These are phyloP conservation scores for Coracopsis vasa DNA, from an alignment of 2,113 vertebrate species.

Conservation along the genomic window DNA sequence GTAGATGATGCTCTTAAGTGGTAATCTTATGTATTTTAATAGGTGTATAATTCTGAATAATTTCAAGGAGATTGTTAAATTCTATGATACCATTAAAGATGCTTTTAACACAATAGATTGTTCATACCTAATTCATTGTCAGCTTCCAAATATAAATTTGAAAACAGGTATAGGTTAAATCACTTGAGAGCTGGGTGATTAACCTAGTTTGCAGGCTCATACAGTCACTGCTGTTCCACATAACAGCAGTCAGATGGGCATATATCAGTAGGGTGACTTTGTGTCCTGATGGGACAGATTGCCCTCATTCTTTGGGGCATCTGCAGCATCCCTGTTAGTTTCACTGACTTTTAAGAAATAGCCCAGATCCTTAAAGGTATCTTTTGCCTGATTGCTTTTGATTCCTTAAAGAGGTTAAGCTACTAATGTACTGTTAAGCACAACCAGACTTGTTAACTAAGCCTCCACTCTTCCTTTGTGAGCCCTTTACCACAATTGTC, in stretches of 20 bases:
- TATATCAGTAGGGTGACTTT: neutral
- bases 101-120: neutral
- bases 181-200: conserved; percentile 17
- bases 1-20: neutral
- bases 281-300: neutral
- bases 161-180: neutral
- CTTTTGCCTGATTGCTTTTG: neutral
- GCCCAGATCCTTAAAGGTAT: neutral
- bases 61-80: conserved; percentile 15
- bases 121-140: conserved; percentile 17
- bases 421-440: neutral
- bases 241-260: neutral
- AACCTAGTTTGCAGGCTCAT: conserved; percentile 1
- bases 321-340: neutral
- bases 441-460: neutral
- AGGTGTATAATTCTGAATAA: conserved; percentile 25
- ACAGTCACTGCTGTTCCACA: neutral
- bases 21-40: conserved; percentile 61
- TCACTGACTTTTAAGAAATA: neutral
- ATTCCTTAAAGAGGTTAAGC: neutral
- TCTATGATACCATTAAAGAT: neutral
- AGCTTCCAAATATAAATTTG: conserved; percentile 20
- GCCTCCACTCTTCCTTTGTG: neutral
- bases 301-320: neutral
- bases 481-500: neutral